Evolutionary conservation across 1,140 invertebrate species (phyloP), one percentile per base, ranked within the genome.

Genomic region (Diabrotica virgifera): DNA sequence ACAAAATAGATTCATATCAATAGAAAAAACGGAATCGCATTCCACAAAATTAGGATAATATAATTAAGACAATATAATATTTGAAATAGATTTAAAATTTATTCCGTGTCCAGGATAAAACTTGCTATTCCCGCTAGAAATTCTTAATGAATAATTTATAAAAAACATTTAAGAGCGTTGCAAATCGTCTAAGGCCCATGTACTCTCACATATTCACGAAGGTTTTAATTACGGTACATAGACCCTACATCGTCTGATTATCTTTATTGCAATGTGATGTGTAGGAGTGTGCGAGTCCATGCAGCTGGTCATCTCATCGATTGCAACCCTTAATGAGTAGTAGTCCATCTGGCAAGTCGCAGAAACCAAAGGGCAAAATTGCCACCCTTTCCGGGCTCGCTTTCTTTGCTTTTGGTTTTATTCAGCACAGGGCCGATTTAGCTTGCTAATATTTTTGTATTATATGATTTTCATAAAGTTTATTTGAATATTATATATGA

Each of bases 261-360:
- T 54, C 52, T 62, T 24, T 52, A 24, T 59, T 35, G 24, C 12
- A 37, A 8, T n/a, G 9, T 35, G 36, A 52, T 8, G 55, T 12
- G 56, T 36, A 58, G 55, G 46, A 52, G 58, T 64, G 63, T 65
- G 61, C 72, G 72, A 66, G 72, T 70, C 50, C 63, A 53, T 53
- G 50, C 72, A 74, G 72, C 68, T 74, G 72, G 72, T 65, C 72
- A 64, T 46, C 51, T 64, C 72, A 71, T 73, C 66, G 70, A 58
- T 56, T 60, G 54, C 40, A 46, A 8, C 40, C 40, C 40, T 55
- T 73, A 69, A 74, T 74, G 72, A 46, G 40, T n/a, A 10, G 40
- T 24, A 70, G 72, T 74, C 66, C 72, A 74, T 72, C 70, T 74
- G 72, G 70, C 72, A 67, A 64, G 65, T 71, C 68, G 58, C 70